phyloP scores from a whole-genome alignment of 2,797 vertebrate species.

The Neosilurus mollespiculum region DNA sequence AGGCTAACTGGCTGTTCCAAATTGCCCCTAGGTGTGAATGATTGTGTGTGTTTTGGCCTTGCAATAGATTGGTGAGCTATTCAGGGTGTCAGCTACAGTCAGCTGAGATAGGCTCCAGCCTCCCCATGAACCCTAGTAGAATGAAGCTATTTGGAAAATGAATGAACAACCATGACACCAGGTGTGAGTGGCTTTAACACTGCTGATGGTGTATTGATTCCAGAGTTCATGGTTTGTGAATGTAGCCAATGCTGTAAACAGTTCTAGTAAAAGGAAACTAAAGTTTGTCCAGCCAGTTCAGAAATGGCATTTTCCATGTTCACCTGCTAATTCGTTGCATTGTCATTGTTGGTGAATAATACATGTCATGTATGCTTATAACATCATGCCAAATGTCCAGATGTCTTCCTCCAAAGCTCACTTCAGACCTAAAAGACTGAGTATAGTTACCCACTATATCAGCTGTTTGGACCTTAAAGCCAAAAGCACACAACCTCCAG shows the following conservation, averaged over 20 bases:
- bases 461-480: constrained; percentile 27
- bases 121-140: no score
- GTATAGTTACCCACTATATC: constrained; percentile 2
- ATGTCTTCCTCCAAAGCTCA: constrained; percentile 53
- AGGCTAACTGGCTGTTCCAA: no score
- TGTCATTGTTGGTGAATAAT: background rate
- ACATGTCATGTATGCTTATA: background rate
- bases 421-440: constrained; percentile 40
- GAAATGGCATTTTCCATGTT: background rate
- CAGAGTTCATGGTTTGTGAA: background rate
- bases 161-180: no score
- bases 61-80: no score
- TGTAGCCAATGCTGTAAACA: background rate
- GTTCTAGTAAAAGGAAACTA: background rate
- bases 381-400: background rate
- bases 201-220: background rate
- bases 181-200: background rate
- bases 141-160: no score
- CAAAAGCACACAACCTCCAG: constrained; percentile 29
- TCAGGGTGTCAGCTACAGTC: no score
- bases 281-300: background rate
- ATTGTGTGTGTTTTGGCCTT: no score
- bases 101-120: no score
- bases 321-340: background rate
- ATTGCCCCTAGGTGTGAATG: no score